Evolutionary conservation across 2,113 vertebrate genomes (phyloP).

Genomic region (Megaptera novaeangliae): DNA sequence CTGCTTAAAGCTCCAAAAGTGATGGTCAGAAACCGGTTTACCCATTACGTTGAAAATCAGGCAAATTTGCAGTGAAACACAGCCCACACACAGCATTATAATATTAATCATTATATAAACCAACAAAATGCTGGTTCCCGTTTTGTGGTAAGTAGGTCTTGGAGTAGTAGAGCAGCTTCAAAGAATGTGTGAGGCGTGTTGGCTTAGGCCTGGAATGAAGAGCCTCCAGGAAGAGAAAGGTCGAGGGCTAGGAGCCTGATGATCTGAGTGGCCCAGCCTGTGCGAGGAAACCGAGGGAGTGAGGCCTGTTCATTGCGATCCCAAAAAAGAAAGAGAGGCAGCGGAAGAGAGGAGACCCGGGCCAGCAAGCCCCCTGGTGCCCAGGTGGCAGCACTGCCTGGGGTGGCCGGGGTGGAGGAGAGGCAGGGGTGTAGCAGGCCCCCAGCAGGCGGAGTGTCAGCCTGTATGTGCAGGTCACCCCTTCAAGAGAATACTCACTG

Average conservation of each 20-base stretch:
- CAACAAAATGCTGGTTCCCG: background rate
- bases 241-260: background rate
- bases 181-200: background rate
- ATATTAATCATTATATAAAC: background rate
- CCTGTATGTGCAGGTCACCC: background rate
- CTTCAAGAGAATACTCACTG: background rate
- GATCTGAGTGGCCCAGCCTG: background rate
- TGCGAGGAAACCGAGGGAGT: rapidly evolving
- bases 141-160: background rate
- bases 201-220: background rate
- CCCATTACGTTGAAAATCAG: background rate
- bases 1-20: background rate
- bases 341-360: background rate
- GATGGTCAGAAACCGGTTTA: background rate
- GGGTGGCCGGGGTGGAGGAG: background rate
- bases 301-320: background rate
- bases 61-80: background rate
- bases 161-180: background rate
- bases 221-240: background rate
- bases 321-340: background rate
- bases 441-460: rapidly evolving
- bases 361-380: background rate
- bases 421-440: too few relatives aligned
- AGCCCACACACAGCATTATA: background rate
- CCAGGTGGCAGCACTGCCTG: background rate